Evolutionary conservation across 2,797 vertebrate genomes (phyloP), one percentile per base, ranked within the genome.

Genomic region (Poeciliopsis presidionis): DNA sequence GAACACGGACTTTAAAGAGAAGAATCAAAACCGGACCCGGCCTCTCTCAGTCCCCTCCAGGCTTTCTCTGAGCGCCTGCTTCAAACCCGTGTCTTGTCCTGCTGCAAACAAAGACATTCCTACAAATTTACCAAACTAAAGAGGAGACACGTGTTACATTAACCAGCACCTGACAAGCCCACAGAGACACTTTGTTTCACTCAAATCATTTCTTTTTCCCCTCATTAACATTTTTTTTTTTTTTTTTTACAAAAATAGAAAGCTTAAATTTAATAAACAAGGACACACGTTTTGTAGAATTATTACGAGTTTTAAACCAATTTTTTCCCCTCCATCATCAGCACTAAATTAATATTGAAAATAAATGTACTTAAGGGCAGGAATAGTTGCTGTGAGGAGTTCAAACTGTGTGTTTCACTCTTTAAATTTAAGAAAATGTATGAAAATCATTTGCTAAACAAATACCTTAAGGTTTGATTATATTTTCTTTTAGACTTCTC

Each of bases 1-100:
- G 73, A 85, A 89, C 85, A 90, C 90, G 88, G 81, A 83, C 89
- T 93, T 94, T 88, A 91, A 90, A 93, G 86, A 84, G 84, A 86
- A 76, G 12, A n/a, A 16, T 45, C 74, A 28, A 14, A 90, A 92
- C 91, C 90, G 90, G 80, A 81, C 80, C 86, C 86, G 77, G 77
- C 82, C 90, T 90, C 87, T 86, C 85, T 85, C 73, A 73, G 82
- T 73, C 79, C 84, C 91, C 91, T 20, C 14, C 70, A 36, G 90
- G 92, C 89, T 46, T 71, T 84, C 81, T 69, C 81, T 65, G 49
- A 79, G 88, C 86, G 55, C 30, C 5, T 7, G 45, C 76, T 84
- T 78, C 51, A 55, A 4, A 86, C 84, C 85, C 80, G 77, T 53
- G 82, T 90, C 85, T 86, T 85, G 83, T 88, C 86, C 80, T 49